Evolutionary conservation across 2,113 vertebrate species (phyloP).

Genomic region (Notarius quadriscutis): DNA sequence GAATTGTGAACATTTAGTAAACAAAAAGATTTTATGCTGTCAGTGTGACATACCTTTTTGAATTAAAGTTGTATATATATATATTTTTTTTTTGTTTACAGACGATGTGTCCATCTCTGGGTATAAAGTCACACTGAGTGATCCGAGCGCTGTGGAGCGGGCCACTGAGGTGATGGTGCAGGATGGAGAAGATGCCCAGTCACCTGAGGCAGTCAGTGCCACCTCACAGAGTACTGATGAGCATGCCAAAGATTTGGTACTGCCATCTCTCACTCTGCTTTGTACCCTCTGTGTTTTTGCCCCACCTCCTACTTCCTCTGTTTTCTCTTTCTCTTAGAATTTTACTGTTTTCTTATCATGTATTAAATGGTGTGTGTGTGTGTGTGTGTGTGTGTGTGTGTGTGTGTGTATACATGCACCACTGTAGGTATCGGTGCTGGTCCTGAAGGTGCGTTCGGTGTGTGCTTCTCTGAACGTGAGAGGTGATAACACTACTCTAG

Average conservation of each 20-base stretch:
- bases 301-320: not conserved
- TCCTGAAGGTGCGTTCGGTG: conserved; percentile 88
- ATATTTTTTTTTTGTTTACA: conserved; percentile 36
- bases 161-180: conserved; percentile 63
- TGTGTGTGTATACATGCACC: not conserved
- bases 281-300: not conserved
- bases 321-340: not conserved
- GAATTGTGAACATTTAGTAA: not conserved
- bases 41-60: not conserved
- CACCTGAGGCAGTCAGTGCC: conserved; percentile 90
- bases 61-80: not conserved
- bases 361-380: not conserved
- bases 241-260: conserved; percentile 84
- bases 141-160: conserved; percentile 76
- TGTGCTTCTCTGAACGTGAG: conserved; percentile 85
- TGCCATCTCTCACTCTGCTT: not conserved
- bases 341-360: not conserved
- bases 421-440: conserved; percentile 89
- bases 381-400: no score
- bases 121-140: conserved; percentile 73
- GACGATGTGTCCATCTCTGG: conserved; percentile 81
- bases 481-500: conserved; percentile 86
- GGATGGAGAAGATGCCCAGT: conserved; percentile 79
- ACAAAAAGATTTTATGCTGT: not conserved
- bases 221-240: conserved; percentile 89